Conservation (phyloP, 2,113 vertebrate species). For the Sinocyclocheilus anophthalmus region DNA sequence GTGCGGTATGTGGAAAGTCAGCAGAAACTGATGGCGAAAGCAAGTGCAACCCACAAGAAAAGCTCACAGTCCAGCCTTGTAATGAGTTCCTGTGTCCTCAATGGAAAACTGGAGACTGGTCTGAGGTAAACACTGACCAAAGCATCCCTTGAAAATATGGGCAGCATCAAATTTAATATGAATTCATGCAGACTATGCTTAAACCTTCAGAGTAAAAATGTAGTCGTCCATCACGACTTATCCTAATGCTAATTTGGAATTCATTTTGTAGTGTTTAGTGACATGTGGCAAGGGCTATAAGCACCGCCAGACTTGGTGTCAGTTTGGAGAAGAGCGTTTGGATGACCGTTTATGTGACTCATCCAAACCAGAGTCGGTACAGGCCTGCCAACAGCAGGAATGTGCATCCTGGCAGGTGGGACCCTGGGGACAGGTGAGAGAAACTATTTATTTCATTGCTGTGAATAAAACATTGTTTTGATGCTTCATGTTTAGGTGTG, state of each 20-base stretch:
- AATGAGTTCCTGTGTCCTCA: slow-evolving; percentile 90
- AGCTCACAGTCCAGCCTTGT: slow-evolving; percentile 84
- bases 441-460: too few relatives aligned
- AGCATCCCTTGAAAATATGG: neutral
- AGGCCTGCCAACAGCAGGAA: slow-evolving; percentile 91
- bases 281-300: slow-evolving; percentile 96
- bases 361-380: slow-evolving; percentile 85
- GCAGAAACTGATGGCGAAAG: slow-evolving; percentile 83
- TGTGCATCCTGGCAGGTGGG: slow-evolving; percentile 98
- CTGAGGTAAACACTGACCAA: slow-evolving; percentile 79
- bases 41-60: slow-evolving; percentile 91
- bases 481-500: neutral
- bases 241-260: neutral
- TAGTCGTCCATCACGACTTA: neutral
- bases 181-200: neutral
- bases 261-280: slow-evolving; percentile 86
- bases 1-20: slow-evolving; percentile 86
- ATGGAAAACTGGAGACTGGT: slow-evolving; percentile 95
- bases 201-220: neutral
- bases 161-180: neutral
- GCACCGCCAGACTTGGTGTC: slow-evolving; percentile 95
- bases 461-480: neutral
- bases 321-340: slow-evolving; percentile 89
- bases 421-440: slow-evolving; percentile 93
- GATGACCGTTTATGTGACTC: slow-evolving; percentile 86